Evolutionary conservation across 2,888 invertebrate genomes (phyloP), one percentile per base, ranked within the genome.

Genomic region (Synergus japonicus): DNA sequence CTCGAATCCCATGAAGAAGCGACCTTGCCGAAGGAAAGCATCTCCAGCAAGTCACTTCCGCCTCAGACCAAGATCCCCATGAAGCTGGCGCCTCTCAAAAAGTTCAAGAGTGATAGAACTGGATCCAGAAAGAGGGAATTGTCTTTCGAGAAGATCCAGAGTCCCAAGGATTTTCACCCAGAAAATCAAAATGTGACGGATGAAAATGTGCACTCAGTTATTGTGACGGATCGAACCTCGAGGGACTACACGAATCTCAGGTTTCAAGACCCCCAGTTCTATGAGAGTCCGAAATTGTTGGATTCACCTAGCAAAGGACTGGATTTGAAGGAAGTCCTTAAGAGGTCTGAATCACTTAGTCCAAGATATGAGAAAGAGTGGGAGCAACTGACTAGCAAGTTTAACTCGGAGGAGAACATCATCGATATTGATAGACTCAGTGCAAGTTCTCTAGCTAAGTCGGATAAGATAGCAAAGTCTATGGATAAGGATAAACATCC

Each of bases 321-420:
- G 1, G 81, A 83, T 60, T 41, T 86, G 15, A 80, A 91, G 92
- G 94, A 88, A 92, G 94, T 91, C 91, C 93, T 83, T 90, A 94
- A 91, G 88, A 93, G 91, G 80, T 92, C 88, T 86, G 91, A 90
- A 78, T 94, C 81, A 90, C 93, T 90, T 90, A 94, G 80, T 91
- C 93, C 84, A 90, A 93, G 91, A 90, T 93, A 76, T 93, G 94
- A 93, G 92, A 93, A 80, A 78, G 91, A 91, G 66, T 92, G 92
- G 94, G 94, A 90, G 92, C 94, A 91, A 77, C 81, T 92, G 49
- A 88, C 89, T 4, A 87, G 87, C 76, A 90, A 88, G 78, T 91
- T 92, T 65, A 89, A 83, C 63, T 87, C 88, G 10, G 91, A 91
- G 43, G 92, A 91, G 76, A 90, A 91, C 37, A 88, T 92, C 18